phyloP scores from a whole-genome alignment of 2,888 invertebrate genomes.

The Cybosia mesomella region DNA sequence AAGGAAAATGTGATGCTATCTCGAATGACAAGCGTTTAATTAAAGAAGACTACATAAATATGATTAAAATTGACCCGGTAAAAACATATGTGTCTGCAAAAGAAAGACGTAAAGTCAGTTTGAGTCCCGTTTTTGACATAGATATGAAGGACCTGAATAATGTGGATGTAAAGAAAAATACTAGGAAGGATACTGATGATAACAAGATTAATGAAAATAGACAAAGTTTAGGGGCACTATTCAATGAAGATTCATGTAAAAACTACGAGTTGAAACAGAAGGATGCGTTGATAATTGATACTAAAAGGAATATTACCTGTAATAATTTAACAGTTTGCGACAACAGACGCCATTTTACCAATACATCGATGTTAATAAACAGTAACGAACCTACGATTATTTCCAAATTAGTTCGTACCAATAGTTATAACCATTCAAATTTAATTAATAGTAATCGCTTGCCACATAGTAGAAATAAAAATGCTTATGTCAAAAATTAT shows the following conservation, averaged over 20 bases:
- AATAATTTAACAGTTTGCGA: not conserved
- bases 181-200: not conserved
- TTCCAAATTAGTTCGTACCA: not conserved
- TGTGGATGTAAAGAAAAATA: not conserved
- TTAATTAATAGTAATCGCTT: slow-evolving; percentile 1
- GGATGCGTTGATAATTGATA: not conserved
- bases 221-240: not conserved
- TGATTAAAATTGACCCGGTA: not conserved
- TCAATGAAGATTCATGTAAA: not conserved
- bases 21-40: not conserved
- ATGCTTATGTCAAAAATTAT: slow-evolving; percentile 55
- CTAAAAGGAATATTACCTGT: not conserved
- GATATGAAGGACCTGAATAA: not conserved
- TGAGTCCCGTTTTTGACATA: not conserved
- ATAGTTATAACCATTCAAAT: not conserved
- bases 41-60: not conserved
- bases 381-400: not conserved
- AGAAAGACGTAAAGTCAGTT: not conserved
- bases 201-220: not conserved
- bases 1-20: not conserved
- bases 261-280: not conserved
- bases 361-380: not conserved
- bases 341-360: not conserved
- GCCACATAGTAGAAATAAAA: not conserved
- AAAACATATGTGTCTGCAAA: not conserved